Evolutionary conservation across 2,797 vertebrate species (phyloP).

Genomic region (Alosa sapidissima): DNA sequence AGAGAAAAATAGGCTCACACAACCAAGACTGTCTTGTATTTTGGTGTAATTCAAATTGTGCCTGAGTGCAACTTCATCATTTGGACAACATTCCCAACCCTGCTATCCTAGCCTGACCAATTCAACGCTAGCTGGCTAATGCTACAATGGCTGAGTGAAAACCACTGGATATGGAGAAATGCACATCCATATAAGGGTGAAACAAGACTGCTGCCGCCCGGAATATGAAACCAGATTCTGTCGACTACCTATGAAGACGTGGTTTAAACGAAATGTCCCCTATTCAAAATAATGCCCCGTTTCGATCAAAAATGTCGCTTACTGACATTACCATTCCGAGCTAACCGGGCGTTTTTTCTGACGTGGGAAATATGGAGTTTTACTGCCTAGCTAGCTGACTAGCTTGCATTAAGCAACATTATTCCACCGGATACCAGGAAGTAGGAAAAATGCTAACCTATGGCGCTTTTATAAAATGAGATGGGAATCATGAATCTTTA

Average conservation of each 20-base stretch:
- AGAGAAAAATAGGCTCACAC: not conserved
- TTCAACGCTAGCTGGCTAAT: constrained; percentile 4
- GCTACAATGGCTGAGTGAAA: constrained; percentile 16
- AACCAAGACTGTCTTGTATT: not conserved
- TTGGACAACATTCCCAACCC: not conserved
- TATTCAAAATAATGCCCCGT: not conserved
- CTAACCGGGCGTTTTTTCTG: constrained; percentile 17
- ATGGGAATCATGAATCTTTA: not conserved
- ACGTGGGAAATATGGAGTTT: constrained; percentile 22
- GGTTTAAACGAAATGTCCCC: not conserved
- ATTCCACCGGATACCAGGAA: constrained; percentile 24
- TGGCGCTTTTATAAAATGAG: constrained; percentile 10
- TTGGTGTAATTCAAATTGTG: not conserved
- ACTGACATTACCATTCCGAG: not conserved
- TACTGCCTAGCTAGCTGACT: constrained; percentile 5
- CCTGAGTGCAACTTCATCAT: not conserved
- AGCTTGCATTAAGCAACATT: constrained; percentile 5
- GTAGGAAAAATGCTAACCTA: constrained; percentile 26
- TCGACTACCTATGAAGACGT: not conserved
- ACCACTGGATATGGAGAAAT: constrained; percentile 19
- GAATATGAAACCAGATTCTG: constrained; percentile 20
- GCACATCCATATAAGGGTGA: constrained; percentile 24
- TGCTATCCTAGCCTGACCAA: not conserved
- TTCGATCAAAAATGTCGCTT: not conserved
- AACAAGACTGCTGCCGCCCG: not conserved